Evolutionary conservation across 2,888 invertebrate species (phyloP).

Genomic region (Dynastes hyllus): DNA sequence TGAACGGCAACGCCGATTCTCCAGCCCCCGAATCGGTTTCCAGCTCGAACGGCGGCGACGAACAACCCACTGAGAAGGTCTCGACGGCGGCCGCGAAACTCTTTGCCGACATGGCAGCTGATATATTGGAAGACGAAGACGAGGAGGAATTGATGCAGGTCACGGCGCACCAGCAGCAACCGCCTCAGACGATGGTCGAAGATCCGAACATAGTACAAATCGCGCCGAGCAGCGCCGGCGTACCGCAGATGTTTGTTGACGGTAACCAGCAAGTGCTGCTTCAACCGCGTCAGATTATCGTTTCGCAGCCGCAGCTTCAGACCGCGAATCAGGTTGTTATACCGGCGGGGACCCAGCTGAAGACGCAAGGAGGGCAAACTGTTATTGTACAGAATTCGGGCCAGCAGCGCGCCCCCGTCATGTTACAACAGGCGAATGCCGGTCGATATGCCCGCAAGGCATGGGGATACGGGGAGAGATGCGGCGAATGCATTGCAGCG

Average conservation of each 20-base stretch:
- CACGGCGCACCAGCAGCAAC: constrained; percentile 9
- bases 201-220: constrained; percentile 58
- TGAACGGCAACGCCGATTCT: constrained; percentile 68
- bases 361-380: constrained; percentile 67
- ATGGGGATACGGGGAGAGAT: constrained; percentile 57
- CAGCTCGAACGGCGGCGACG: constrained; percentile 72
- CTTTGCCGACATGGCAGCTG: constrained; percentile 89
- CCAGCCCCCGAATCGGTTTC: constrained; percentile 72
- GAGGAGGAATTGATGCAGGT: constrained; percentile 69
- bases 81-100: constrained; percentile 90
- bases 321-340: constrained; percentile 62
- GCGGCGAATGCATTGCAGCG: no score
- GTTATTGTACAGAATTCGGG: constrained; percentile 69
- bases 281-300: constrained; percentile 73
- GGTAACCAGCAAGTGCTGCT: constrained; percentile 69
- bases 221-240: constrained; percentile 41
- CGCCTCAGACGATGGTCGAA: constrained; percentile 44
- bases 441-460: constrained; percentile 67
- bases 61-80: constrained; percentile 75
- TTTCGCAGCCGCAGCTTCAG: constrained; percentile 67
- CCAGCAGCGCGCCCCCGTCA: constrained; percentile 65
- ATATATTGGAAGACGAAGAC: constrained; percentile 88
- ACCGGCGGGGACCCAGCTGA: constrained; percentile 66
- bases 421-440: constrained; percentile 66
- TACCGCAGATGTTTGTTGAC: constrained; percentile 67